Evolutionary conservation across 2,797 vertebrate genomes (phyloP).

Genomic region (Cuculus canorus): DNA sequence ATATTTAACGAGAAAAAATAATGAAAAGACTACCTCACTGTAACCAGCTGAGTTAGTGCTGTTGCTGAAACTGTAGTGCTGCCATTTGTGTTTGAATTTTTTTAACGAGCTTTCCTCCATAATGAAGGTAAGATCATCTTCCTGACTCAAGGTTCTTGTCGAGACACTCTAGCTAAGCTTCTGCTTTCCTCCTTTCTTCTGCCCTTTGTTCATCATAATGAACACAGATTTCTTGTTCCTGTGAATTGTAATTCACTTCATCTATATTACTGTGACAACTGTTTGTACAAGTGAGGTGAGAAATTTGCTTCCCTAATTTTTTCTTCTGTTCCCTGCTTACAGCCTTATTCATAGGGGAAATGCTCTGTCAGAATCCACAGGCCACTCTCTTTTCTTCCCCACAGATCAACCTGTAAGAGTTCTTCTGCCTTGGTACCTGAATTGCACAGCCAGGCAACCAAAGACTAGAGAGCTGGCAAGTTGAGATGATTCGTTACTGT

Average conservation of each 20-base stretch:
- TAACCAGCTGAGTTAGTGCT: background rate
- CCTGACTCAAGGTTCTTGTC: background rate
- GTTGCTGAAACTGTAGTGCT: background rate
- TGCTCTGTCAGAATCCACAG: conserved; percentile 20
- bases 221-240: background rate
- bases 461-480: conserved; percentile 51
- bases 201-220: background rate
- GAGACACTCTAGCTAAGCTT: background rate
- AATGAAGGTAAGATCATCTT: background rate
- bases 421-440: conserved; percentile 41
- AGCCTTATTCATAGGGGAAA: background rate
- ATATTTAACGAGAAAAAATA: background rate
- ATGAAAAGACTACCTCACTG: background rate
- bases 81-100: background rate
- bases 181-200: background rate
- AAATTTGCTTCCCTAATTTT: background rate
- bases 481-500: conserved; percentile 33
- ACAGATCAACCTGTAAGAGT: conserved; percentile 47
- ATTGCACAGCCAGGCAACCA: conserved; percentile 41
- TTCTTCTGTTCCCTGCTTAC: background rate
- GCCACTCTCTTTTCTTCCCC: conserved; percentile 19
- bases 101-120: background rate
- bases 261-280: background rate
- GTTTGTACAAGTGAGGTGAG: background rate
- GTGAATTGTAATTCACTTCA: background rate